Percentiles rank a stretch among this genome's conserved stretches.
These are phyloP conservation scores for Trematocara unimaculatum DNA, from an alignment of 2,113 vertebrate species.

Conservation along the genomic window DNA sequence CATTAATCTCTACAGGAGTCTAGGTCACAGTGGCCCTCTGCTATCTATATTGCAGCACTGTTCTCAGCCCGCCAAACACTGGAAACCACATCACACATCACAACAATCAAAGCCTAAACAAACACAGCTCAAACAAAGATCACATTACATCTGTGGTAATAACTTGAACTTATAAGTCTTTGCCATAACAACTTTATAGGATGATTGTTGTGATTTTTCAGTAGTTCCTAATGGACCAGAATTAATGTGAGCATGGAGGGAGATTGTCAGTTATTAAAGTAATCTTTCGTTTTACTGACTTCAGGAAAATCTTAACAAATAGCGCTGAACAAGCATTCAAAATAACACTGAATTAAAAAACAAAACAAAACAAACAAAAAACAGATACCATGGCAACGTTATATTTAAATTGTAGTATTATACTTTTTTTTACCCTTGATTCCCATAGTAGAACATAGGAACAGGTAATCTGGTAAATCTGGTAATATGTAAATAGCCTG, in stretches of 20 bases:
- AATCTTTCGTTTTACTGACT: background rate
- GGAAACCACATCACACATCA: background rate
- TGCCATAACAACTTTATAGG: background rate
- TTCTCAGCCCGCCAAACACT: background rate
- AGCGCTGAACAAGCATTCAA: background rate
- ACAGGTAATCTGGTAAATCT: background rate
- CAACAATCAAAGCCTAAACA: background rate
- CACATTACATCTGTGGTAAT: background rate
- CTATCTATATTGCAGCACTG: background rate
- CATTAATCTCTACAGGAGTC: background rate
- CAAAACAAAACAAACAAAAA: background rate
- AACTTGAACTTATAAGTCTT: background rate
- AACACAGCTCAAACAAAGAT: background rate
- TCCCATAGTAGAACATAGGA: background rate
- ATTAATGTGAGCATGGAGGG: background rate
- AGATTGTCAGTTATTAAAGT: background rate
- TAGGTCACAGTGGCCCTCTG: background rate
- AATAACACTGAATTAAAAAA: background rate
- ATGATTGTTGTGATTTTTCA: background rate
- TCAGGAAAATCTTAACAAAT: background rate
- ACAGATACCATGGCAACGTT: background rate
- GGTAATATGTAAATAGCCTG: background rate
- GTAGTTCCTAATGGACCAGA: background rate
- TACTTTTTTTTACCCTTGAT: background rate
- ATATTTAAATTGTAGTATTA: background rate